A percentile compares a stretch with the other conserved stretches of the same genome.
Conservation (phyloP, 2,113 vertebrate species). For the Hucho hucho region DNA sequence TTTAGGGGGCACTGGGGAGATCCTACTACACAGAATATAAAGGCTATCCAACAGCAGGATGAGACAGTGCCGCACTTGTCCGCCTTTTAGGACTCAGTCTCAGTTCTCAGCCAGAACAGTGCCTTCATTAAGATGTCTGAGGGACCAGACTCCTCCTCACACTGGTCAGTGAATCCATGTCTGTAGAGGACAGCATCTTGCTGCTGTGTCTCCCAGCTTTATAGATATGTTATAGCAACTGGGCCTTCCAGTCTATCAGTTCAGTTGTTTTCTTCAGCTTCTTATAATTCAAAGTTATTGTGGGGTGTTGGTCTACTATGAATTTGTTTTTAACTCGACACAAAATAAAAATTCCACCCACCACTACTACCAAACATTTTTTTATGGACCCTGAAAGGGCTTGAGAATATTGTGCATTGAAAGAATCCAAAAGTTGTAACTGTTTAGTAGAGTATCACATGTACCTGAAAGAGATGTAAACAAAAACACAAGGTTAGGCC, state of each 20-base stretch:
- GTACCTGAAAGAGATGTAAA: constrained; percentile 49
- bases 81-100: constrained; percentile 42
- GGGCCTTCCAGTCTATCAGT: not conserved
- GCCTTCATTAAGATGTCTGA: constrained; percentile 53
- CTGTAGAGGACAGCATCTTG: constrained; percentile 32
- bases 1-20: not conserved
- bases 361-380: constrained; percentile 35
- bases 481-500: not conserved
- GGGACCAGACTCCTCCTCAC: constrained; percentile 22
- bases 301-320: not conserved
- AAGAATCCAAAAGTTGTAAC: constrained; percentile 1
- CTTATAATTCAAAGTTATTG: not conserved
- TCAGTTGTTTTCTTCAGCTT: constrained; percentile 37
- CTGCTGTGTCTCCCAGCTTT: not conserved
- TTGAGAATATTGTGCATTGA: constrained; percentile 1
- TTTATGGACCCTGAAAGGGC: not conserved
- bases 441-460: constrained; percentile 13
- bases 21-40: constrained; percentile 11
- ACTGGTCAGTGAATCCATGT: constrained; percentile 12
- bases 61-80: constrained; percentile 26
- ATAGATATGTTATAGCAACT: not conserved
- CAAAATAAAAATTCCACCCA: constrained; percentile 17
- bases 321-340: not conserved
- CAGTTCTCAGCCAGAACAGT: constrained; percentile 50
- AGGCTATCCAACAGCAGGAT: constrained; percentile 18